A percentile compares a stretch with the other conserved stretches of the same genome.
These are phyloP conservation scores for Sebastes minor DNA, from an alignment of 2,797 vertebrate species.

Conservation along the genomic window DNA sequence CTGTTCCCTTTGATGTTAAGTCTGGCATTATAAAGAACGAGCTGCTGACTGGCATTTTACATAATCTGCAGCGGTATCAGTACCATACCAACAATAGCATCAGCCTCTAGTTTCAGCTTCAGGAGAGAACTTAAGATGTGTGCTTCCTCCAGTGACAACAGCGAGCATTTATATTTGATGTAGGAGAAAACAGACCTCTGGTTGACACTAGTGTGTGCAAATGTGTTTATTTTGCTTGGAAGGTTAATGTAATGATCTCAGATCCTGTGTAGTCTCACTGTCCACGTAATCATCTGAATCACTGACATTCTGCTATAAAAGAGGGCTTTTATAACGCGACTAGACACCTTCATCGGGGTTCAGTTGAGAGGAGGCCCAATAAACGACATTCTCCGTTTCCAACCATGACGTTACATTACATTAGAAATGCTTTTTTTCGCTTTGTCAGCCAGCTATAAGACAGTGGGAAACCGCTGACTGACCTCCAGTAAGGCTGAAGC, in stretches of 20 bases:
- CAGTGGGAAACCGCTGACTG: not conserved
- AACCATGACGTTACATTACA: not conserved
- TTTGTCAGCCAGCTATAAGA: not conserved
- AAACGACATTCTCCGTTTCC: not conserved
- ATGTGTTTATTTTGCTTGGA: not conserved
- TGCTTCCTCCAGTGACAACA: not conserved
- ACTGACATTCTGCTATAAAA: not conserved
- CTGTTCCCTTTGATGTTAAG: slow-evolving; percentile 12
- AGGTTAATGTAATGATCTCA: not conserved
- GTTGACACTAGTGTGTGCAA: not conserved
- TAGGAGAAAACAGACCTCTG: not conserved
- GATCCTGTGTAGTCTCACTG: not conserved
- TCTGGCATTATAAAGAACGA: slow-evolving; percentile 14
- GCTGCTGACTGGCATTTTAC: not conserved
- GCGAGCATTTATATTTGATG: not conserved
- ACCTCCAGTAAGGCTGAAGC: not conserved
- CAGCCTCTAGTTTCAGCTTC: slow-evolving; percentile 1
- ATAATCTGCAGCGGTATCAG: slow-evolving; percentile 1
- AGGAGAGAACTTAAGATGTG: not conserved
- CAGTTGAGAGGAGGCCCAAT: not conserved
- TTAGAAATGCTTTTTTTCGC: not conserved
- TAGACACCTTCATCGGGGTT: not conserved
- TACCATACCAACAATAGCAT: not conserved
- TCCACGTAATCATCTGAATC: not conserved
- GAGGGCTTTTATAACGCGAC: not conserved